Percentiles rank a stretch among this genome's conserved stretches.
Evolutionary conservation across 1,140 invertebrate genomes (phyloP).

Genomic region (Panagrolaimus sp.): DNA sequence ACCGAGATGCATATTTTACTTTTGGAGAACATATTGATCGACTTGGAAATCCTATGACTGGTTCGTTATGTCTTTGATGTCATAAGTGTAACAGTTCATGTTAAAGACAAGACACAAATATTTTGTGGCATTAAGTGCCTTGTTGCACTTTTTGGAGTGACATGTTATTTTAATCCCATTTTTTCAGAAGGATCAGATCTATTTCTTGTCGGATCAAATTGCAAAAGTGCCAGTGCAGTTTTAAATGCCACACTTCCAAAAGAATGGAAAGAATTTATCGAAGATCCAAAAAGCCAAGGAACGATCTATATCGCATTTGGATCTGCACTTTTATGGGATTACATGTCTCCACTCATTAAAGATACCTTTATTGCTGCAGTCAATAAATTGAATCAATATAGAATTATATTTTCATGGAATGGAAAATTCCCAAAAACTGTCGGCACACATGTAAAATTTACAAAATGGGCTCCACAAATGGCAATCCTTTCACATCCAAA

Average conservation of each 20-base stretch:
- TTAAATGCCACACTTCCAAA: not conserved
- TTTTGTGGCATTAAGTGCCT: no score
- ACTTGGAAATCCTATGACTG: not conserved
- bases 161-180: no score
- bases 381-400: conserved; percentile 29
- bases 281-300: conserved; percentile 36
- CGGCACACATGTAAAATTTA: not conserved
- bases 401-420: conserved; percentile 15
- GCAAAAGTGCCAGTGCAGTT: not conserved
- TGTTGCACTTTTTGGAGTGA: no score
- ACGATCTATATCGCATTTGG: conserved; percentile 39
- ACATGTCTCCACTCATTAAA: conserved; percentile 26
- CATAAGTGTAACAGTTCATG: no score
- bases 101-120: no score
- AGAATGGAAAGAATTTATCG: conserved; percentile 28
- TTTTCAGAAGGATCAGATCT: not conserved
- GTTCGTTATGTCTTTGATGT: no score
- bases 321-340: conserved; percentile 26
- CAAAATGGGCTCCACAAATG: conserved; percentile 16
- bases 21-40: not conserved
- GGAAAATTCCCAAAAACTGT: not conserved
- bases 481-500: conserved; percentile 4
- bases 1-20: not conserved
- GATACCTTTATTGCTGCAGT: conserved; percentile 27
- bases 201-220: not conserved